phyloP scores from a whole-genome alignment of 2,797 vertebrate species.

The Eupleurogrammus muticus region DNA sequence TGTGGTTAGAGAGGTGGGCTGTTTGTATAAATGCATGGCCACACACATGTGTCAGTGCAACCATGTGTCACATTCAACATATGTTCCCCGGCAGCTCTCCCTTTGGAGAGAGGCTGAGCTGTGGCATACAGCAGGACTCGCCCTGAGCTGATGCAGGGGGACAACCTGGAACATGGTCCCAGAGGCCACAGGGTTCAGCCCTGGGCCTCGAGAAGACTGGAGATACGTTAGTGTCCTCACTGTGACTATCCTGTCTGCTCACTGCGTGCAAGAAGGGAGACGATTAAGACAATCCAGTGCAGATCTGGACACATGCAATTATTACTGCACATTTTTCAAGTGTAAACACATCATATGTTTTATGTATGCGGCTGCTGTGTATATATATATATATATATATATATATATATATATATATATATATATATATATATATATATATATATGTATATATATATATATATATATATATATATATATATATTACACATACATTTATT shows the following conservation, averaged over 20 bases:
- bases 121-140: conserved; percentile 42
- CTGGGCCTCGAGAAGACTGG: conserved; percentile 24
- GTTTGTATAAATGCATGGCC: conserved; percentile 54
- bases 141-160: conserved; percentile 70
- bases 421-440: too few relatives aligned
- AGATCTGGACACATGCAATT: conserved; percentile 2
- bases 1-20: conserved; percentile 19
- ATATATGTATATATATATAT: too few relatives aligned
- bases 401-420: too few relatives aligned
- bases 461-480: too few relatives aligned
- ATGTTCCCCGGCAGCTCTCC: conserved; percentile 70
- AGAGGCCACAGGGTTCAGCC: conserved; percentile 40
- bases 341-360: too few relatives aligned
- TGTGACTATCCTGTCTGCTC: conserved; percentile 38
- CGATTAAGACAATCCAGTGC: background rate
- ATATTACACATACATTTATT: too few relatives aligned
- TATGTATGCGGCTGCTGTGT: too few relatives aligned
- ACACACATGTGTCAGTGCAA: conserved; percentile 57
- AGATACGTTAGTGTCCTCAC: conserved; percentile 45
- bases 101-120: conserved; percentile 38
- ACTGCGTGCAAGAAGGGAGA: conserved; percentile 13
- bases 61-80: conserved; percentile 76
- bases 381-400: too few relatives aligned
- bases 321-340: conserved; percentile 4
- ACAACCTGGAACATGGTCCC: conserved; percentile 54